Evolutionary conservation across 2,797 vertebrate genomes (phyloP), one percentile per base, ranked within the genome.

Genomic region (Notolepis coatsorum): DNA sequence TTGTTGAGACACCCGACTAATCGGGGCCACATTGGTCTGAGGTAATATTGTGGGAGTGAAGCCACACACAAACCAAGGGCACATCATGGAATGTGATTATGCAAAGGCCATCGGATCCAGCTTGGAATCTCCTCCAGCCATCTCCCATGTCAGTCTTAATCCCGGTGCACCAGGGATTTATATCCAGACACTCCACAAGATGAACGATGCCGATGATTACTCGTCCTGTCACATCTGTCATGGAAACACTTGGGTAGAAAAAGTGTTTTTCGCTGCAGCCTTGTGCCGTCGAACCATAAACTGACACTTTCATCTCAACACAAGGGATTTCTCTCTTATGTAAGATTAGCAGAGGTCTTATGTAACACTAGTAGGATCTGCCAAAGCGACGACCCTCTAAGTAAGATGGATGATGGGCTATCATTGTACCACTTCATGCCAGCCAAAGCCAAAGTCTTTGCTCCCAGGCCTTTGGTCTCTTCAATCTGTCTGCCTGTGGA

Each of bases 61-160:
- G 65, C 81, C 77, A 80, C 50, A 74, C 62, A 84, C 82, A 84
- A 41, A 23, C 63, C 80, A 65, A 68, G 71, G 84, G 54, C 71
- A 70, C 77, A 82, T 84, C 70, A 85, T 82, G 86, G 89, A 90
- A 87, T 74, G 75, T 73, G 50, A 61, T 87, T 73, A 76, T 61
- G 76, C 74, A 81, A 83, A 75, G 78, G 65, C 71, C 73, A 62
- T 73, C 65, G n/a, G n/a, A 77, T 81, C 73, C 71, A 77, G 71
- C 31, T 57, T 68, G 59, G 67, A 79, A 81, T 86, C 73, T 84
- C 73, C 62, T 68, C 65, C 52, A 71, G 68, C 76, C 77, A 73
- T 86, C 76, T 81, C 57, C 50, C 64, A 58, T 77, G 71, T 82
- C 75, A 80, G 35, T 54, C 69, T 73, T 80, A 85, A 90, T 89